Percentiles rank a stretch among this genome's conserved stretches.
phyloP scores from a whole-genome alignment of 2,797 vertebrate genomes.

The Tapera naevia region DNA sequence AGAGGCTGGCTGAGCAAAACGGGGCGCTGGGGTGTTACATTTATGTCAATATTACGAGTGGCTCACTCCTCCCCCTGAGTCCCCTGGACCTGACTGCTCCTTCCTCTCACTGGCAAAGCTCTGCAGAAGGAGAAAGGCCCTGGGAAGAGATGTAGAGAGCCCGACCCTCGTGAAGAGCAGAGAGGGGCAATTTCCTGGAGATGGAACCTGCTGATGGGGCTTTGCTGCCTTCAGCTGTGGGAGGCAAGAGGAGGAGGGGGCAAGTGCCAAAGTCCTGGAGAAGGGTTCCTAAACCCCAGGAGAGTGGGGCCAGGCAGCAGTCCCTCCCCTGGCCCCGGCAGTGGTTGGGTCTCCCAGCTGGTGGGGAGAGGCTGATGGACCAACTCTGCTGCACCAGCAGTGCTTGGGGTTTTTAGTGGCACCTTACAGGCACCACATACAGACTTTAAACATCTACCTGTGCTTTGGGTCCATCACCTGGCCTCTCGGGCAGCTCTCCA shows the following conservation, averaged over 20 bases:
- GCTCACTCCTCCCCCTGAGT: background rate
- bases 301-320: accelerated
- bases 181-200: background rate
- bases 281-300: background rate
- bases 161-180: accelerated
- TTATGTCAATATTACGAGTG: background rate
- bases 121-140: background rate
- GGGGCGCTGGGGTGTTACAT: background rate
- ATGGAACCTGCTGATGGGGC: background rate
- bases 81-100: background rate
- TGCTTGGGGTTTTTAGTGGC: background rate
- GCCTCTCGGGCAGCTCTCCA: background rate
- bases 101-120: background rate
- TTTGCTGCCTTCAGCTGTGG: background rate
- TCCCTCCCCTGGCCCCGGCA: background rate
- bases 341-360: background rate
- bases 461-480: background rate
- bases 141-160: background rate
- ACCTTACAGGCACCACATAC: background rate
- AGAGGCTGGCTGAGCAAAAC: background rate
- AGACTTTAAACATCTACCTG: background rate
- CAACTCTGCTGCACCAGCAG: background rate
- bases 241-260: background rate
- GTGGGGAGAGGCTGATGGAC: background rate
- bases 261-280: background rate